phyloP scores from a whole-genome alignment of 2,113 vertebrate genomes.

The Poeciliopsis occidentalis region DNA sequence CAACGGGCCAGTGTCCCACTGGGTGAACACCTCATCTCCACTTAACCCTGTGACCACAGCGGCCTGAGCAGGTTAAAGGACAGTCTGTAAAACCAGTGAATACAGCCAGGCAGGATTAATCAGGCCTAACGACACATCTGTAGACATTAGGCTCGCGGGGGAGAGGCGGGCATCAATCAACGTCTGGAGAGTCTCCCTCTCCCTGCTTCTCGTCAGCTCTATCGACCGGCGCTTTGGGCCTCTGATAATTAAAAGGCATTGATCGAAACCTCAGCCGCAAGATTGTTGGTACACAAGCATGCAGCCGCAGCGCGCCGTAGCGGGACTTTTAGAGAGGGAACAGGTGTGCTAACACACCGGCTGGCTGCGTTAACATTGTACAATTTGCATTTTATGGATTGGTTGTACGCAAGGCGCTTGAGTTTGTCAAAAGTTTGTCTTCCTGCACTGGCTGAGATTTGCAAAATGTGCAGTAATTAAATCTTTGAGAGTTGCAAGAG shows the following conservation, averaged over 20 bases:
- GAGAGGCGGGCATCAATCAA: slow-evolving; percentile 70
- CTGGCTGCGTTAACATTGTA: slow-evolving; percentile 3
- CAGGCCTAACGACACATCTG: slow-evolving; percentile 69
- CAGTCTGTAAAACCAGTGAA: slow-evolving; percentile 52
- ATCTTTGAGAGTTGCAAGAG: slow-evolving; percentile 13
- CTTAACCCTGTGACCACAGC: slow-evolving; percentile 64
- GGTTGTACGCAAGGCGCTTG: neutral
- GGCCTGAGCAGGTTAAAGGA: slow-evolving; percentile 42
- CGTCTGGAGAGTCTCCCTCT: slow-evolving; percentile 37
- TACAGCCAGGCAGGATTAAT: slow-evolving; percentile 64
- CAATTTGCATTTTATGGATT: neutral
- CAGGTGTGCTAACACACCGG: slow-evolving; percentile 39
- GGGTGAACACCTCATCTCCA: slow-evolving; percentile 42
- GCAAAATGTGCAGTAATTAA: slow-evolving; percentile 20
- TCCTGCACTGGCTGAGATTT: slow-evolving; percentile 10
- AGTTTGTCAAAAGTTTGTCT: neutral
- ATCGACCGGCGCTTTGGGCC: slow-evolving; percentile 72
- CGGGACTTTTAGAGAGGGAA: slow-evolving; percentile 16
- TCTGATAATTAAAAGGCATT: slow-evolving; percentile 82
- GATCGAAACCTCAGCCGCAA: slow-evolving; percentile 65
- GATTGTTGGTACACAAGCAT: slow-evolving; percentile 51
- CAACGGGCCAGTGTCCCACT: slow-evolving; percentile 17
- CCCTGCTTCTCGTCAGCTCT: slow-evolving; percentile 62
- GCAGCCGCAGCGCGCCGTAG: slow-evolving; percentile 18
- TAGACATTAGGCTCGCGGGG: slow-evolving; percentile 39